Evolutionary conservation across 2,888 invertebrate species (phyloP).

Genomic region (Chironomus riparius): DNA sequence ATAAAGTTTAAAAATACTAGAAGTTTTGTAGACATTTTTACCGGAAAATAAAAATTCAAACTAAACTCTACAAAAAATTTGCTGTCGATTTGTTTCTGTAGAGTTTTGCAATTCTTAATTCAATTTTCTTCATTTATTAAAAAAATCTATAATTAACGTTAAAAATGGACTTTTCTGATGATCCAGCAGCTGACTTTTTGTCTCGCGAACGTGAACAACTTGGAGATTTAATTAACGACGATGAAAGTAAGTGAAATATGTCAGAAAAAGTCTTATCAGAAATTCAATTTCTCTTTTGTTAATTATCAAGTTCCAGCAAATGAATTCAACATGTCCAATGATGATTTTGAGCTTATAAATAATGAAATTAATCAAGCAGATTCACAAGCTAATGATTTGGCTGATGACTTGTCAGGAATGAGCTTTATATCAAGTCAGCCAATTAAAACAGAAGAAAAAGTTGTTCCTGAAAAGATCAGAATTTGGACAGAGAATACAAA

Average conservation of each 20-base stretch:
- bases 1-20: too few relatives aligned
- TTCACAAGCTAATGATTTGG: background rate
- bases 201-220: background rate
- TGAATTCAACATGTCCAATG: background rate
- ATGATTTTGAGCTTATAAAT: slow-evolving; percentile 23
- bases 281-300: background rate
- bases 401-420: slow-evolving; percentile 18
- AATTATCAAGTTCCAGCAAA: background rate
- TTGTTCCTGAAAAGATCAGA: slow-evolving; percentile 13
- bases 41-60: background rate
- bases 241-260: slow-evolving; percentile 8
- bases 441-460: background rate
- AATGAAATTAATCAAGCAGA: slow-evolving; percentile 15
- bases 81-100: too few relatives aligned
- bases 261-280: background rate
- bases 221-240: background rate
- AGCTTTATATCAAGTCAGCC: slow-evolving; percentile 8
- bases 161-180: slow-evolving; percentile 15
- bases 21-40: background rate
- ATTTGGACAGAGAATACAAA: background rate
- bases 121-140: background rate
- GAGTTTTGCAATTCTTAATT: background rate
- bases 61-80: background rate
- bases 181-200: slow-evolving; percentile 24
- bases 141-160: background rate